A percentile compares a stretch with the other conserved stretches of the same genome.
Evolutionary conservation across 2,797 vertebrate genomes (phyloP).

Genomic region (Odontamblyopus rebecca): DNA sequence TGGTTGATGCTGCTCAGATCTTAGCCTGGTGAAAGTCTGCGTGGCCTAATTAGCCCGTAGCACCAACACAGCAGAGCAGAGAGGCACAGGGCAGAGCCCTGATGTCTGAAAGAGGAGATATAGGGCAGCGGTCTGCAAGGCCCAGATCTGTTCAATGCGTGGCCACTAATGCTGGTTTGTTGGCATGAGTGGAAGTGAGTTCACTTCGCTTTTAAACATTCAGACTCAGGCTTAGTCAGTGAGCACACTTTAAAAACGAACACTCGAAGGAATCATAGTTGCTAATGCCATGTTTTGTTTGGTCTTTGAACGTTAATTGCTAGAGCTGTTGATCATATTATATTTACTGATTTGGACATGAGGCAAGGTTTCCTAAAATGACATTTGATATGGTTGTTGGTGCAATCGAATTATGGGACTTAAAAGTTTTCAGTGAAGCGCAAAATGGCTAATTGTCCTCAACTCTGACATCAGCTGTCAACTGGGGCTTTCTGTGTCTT

Average conservation of each 20-base stretch:
- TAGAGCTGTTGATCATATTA: background rate
- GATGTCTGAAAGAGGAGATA: conserved; percentile 39
- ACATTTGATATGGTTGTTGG: conserved; percentile 58
- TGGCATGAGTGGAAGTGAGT: conserved; percentile 53
- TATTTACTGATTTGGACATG: conserved; percentile 41
- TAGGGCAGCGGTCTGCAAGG: conserved; percentile 43
- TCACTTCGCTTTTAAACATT: conserved; percentile 4
- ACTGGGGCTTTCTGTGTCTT: conserved; percentile 42
- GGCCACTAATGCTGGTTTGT: conserved; percentile 30
- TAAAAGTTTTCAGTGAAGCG: conserved; percentile 74
- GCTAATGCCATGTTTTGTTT: background rate
- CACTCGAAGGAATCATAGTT: background rate
- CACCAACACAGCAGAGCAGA: conserved; percentile 43
- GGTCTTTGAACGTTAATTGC: background rate
- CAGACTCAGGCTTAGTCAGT: background rate
- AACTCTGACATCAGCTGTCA: conserved; percentile 74
- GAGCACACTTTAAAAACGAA: background rate
- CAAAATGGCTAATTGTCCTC: conserved; percentile 81
- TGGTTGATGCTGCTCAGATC: conserved; percentile 48
- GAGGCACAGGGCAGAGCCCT: conserved; percentile 47
- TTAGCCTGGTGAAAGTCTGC: conserved; percentile 48
- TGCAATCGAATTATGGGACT: conserved; percentile 69
- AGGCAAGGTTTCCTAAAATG: conserved; percentile 41
- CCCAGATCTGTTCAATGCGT: conserved; percentile 40
- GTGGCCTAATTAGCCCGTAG: conserved; percentile 61